Conservation (phyloP, 2,113 vertebrate genomes). For the Gallinago jamesoni region DNA sequence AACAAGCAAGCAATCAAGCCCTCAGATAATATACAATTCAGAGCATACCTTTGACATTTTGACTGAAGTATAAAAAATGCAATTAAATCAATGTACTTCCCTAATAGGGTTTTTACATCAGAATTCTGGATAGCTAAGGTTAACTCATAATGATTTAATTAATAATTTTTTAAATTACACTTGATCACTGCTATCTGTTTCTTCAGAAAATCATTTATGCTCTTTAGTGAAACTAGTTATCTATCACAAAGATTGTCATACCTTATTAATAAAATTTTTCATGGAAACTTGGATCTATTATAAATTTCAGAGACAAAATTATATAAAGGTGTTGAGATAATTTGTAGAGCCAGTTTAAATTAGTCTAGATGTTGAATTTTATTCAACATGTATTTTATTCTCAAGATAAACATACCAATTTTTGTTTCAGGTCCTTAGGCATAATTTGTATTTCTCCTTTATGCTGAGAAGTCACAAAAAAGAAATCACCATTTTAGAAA, state of each 20-base stretch:
- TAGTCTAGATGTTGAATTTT: not conserved
- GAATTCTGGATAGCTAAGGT: not conserved
- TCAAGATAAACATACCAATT: not conserved
- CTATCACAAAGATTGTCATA: not conserved
- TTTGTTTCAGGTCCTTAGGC: not conserved
- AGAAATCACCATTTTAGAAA: not conserved
- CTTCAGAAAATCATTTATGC: not conserved
- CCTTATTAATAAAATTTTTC: not conserved
- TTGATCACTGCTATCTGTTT: conserved; percentile 6
- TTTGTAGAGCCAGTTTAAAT: not conserved
- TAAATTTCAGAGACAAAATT: not conserved
- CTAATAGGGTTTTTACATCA: not conserved
- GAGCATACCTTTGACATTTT: conserved; percentile 26
- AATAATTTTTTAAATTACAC: not conserved
- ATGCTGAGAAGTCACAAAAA: not conserved
- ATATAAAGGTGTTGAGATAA: not conserved
- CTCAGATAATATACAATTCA: conserved; percentile 29
- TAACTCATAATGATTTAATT: conserved; percentile 3
- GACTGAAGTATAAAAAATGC: not conserved
- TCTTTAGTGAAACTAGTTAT: not conserved
- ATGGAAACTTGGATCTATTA: not conserved
- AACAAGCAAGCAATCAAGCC: conserved; percentile 39
- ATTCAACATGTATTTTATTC: not conserved
- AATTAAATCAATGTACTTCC: conserved; percentile 21
- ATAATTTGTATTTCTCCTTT: not conserved